phyloP scores from a whole-genome alignment of 2,113 vertebrate species.

The Hymenochirus boettgeri region DNA sequence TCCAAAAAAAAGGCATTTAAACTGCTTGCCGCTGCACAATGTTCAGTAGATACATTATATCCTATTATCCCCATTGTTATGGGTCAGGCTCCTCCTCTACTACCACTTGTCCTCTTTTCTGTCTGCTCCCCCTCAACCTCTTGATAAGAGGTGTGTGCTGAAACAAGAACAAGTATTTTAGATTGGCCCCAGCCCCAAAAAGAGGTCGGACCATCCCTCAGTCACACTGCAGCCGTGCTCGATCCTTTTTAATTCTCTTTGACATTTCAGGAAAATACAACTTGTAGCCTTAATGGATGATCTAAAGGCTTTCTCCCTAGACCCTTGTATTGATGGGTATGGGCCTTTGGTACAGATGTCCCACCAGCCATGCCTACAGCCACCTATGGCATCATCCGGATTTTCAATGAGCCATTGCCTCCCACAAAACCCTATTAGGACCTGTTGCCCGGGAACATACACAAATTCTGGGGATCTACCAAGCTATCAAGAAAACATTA shows the following conservation, averaged over 20 bases:
- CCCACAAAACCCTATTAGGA: conserved; percentile 38
- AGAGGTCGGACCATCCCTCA: background rate
- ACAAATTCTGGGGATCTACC: conserved; percentile 32
- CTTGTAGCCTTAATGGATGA: conserved; percentile 23
- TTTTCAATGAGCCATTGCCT: conserved; percentile 44
- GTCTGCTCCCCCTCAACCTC: conserved; percentile 29
- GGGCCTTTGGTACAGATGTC: conserved; percentile 28
- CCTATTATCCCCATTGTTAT: conserved; percentile 18
- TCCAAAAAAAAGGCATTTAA: conserved; percentile 3
- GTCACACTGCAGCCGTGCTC: background rate
- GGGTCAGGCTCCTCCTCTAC: conserved; percentile 14
- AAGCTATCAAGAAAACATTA: conserved; percentile 39
- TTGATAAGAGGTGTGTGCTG: conserved; percentile 41
- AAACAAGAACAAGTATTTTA: conserved; percentile 15
- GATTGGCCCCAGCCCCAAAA: background rate
- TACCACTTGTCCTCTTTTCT: conserved; percentile 24
- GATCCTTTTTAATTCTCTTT: background rate
- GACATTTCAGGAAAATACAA: background rate
- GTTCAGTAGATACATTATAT: background rate
- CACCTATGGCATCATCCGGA: conserved; percentile 16
- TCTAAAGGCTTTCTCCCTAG: conserved; percentile 23
- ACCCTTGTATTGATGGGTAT: conserved; percentile 37
- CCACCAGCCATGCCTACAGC: conserved; percentile 36
- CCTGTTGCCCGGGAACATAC: conserved; percentile 27
- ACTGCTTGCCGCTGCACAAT: background rate